Percentiles rank a stretch among this genome's conserved stretches.
phyloP scores from a whole-genome alignment of 1,140 invertebrate species.

The Hycleus phaleratus region DNA sequence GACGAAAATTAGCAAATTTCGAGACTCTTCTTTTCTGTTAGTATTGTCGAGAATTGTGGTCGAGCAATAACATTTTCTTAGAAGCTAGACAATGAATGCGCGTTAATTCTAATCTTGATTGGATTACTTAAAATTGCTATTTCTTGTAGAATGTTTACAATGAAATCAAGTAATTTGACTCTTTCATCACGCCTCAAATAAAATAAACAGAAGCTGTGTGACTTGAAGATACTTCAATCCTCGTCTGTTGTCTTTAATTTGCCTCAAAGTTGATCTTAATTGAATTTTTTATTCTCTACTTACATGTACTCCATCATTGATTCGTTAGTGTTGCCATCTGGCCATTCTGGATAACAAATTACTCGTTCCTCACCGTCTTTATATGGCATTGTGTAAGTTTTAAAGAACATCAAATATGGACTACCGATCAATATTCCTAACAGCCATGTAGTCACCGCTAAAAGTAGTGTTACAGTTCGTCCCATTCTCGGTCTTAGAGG shows the following conservation, averaged over 20 bases:
- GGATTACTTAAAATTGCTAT: too few relatives aligned
- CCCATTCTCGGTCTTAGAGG: slow-evolving; percentile 80
- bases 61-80: too few relatives aligned
- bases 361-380: slow-evolving; percentile 54
- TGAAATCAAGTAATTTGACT: too few relatives aligned
- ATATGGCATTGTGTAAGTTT: slow-evolving; percentile 54
- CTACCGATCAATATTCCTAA: slow-evolving; percentile 65
- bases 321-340: slow-evolving; percentile 62
- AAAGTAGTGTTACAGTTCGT: slow-evolving; percentile 67
- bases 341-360: slow-evolving; percentile 75
- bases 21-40: too few relatives aligned
- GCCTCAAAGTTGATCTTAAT: too few relatives aligned
- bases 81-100: too few relatives aligned
- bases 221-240: too few relatives aligned
- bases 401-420: slow-evolving; percentile 78
- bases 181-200: neutral
- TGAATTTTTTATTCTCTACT: slow-evolving; percentile 41
- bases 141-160: too few relatives aligned
- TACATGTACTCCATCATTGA: slow-evolving; percentile 72
- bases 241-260: too few relatives aligned
- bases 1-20: too few relatives aligned
- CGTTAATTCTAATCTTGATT: too few relatives aligned
- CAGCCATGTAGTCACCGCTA: slow-evolving; percentile 76
- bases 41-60: too few relatives aligned
- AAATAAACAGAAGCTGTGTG: neutral